Evolutionary conservation across 2,888 invertebrate species (phyloP), one percentile per base, ranked within the genome.

Genomic region (Phyllotreta striolata): DNA sequence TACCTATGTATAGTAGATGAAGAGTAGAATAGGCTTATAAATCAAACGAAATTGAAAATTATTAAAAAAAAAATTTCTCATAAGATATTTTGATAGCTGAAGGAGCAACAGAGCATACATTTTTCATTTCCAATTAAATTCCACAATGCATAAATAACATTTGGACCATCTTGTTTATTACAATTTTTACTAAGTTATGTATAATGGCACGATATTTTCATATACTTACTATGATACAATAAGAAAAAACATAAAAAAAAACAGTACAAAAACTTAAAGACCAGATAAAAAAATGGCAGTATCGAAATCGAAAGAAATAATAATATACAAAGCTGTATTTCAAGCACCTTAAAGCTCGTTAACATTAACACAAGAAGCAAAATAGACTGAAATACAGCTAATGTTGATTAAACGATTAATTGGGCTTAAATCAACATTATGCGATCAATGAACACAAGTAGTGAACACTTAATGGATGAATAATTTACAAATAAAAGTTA

Each of bases 161-260:
- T 71, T 64, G 58, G 47, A 64, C 54, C 62, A 66, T 66, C 69
- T 67, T 66, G 7, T 44, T 14, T 44, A 34, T 47, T 47, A 47
- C 7, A 14, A 9, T 47, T 13, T 47, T 7, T 44, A n/a, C 14
- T 44, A 44, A 44, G 14, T 73, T 71, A 47, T 71, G 77, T 78
- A 78, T 77, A 79, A 80, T 80, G 80, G 80, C 80, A 80, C 80
- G 76, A 78, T 77, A 77, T 73, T 73, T 74, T 71, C 67, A 75
- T 73, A 73, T 74, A 72, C 68, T 74, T 77, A 74, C 72, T 76
- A 73, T 61, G 51, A 61, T 76, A 77, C 75, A 77, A 67, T 72
- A 73, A 70, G 72, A 73, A 73, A 73, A 77, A 74, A 75, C 71
- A 24, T 24, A 24, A 74, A 74, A 74, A 74, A 47, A 74, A 73